These are phyloP conservation scores for Bacillus rossius DNA, from an alignment of 1,140 invertebrate genomes.

Conservation along the genomic window DNA sequence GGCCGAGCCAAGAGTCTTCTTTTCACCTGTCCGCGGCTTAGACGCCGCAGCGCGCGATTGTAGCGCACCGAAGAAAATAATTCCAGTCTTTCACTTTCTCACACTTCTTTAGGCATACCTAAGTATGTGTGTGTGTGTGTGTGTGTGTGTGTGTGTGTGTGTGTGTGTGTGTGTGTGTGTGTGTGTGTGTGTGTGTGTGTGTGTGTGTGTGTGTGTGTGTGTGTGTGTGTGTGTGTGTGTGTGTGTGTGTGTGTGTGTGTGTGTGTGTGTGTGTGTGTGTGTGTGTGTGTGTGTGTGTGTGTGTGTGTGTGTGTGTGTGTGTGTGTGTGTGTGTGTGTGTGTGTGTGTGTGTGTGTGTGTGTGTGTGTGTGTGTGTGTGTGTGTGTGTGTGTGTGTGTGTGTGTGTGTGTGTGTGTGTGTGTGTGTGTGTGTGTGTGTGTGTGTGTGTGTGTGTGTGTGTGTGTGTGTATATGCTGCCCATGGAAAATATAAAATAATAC, in stretches of 20 bases:
- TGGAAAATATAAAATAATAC: too few species aligned
- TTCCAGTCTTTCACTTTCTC: too few species aligned
- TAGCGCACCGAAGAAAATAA: too few species aligned
- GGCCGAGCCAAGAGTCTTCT: too few species aligned
- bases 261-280: constrained; percentile 14
- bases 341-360: constrained; percentile 28
- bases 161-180: constrained; percentile 17
- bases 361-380: constrained; percentile 27
- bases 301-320: constrained; percentile 27
- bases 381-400: constrained; percentile 29
- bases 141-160: constrained; percentile 20
- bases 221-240: constrained; percentile 15
- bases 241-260: constrained; percentile 14
- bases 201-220: constrained; percentile 15
- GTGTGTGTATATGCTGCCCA: constrained; percentile 27
- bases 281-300: constrained; percentile 22
- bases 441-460: constrained; percentile 32
- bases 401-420: constrained; percentile 29
- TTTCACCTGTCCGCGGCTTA: too few species aligned
- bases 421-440: constrained; percentile 33
- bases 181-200: constrained; percentile 15
- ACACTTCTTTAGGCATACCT: too few species aligned
- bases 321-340: constrained; percentile 28
- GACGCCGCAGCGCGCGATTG: too few species aligned
- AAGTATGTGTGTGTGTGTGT: constrained; percentile 19